Evolutionary conservation across 2,113 vertebrate genomes (phyloP), one percentile per base, ranked within the genome.

Genomic region (Atractosteus spatula): DNA sequence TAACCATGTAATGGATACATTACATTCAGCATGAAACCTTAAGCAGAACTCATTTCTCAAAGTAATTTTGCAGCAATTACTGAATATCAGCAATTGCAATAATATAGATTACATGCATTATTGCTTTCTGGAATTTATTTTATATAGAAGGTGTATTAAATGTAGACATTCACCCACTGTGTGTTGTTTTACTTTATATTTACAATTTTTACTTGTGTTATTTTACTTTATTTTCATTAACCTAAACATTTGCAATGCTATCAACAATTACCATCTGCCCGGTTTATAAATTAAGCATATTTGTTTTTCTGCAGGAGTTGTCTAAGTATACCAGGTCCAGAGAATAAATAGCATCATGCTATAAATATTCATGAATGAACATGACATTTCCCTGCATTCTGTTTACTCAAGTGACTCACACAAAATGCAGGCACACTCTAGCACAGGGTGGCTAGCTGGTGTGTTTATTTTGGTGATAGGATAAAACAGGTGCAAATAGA

Each of bases 321-420:
- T 79, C 80, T 51, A 77, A 81, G 77, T 86, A 79, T 78, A 79
- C 79, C 82, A 81, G 81, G 78, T 75, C 14, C 62, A 51, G 73
- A 59, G 55, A 67, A 72, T 67, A 84, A 82, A 88, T 77, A 74
- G 79, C 83, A 83, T 84, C 79, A 78, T 69, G 41, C 29, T 73
- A 85, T 89, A 85, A 89, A 90, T 89, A 89, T 89, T 91, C 86
- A 90, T 86, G 85, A 83, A 67, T 76, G 80, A 87, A 72, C 78
- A 76, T 85, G 80, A 84, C 82, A 81, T 87, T 90, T 88, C 80
- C 81, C 82, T 78, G 82, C 82, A 81, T 90, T 78, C 83, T 87
- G 82, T 86, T 83, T 83, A 79, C 81, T 81, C 84, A 82, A 80
- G 62, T 87, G 80, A 89, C 82, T 86, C 83, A 86, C 82, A 80